Percentiles rank a stretch among this genome's conserved stretches.
Evolutionary conservation across 2,888 invertebrate species (phyloP).

Genomic region (Noctua fimbriata): DNA sequence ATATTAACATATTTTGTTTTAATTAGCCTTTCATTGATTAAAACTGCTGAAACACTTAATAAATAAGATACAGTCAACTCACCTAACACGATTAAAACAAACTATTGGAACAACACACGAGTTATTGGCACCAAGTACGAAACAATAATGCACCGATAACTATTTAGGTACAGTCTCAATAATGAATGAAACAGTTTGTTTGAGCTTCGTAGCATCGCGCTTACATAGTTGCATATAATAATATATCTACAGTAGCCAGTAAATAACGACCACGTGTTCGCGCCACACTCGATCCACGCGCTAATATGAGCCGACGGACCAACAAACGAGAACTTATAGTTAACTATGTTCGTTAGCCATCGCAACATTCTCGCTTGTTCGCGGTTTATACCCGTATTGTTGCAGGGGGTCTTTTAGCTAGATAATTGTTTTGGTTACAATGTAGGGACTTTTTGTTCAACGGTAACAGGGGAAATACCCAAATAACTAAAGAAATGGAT

Average conservation of each 20-base stretch:
- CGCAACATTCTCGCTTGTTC: not conserved
- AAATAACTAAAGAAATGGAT: not conserved
- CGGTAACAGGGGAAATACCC: not conserved
- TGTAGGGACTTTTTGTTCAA: slow-evolving; percentile 10
- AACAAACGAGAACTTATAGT: not conserved
- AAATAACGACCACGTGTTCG: slow-evolving; percentile 17
- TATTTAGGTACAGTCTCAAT: not conserved
- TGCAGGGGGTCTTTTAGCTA: slow-evolving; percentile 5
- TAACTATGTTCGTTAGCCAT: not conserved
- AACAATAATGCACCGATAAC: not conserved
- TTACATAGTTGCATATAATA: not conserved
- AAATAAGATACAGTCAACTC: slow-evolving; percentile 9
- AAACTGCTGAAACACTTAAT: not conserved
- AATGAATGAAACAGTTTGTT: not conserved
- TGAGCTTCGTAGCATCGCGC: not conserved
- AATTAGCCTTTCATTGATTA: not conserved
- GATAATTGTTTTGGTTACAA: not conserved
- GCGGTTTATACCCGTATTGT: slow-evolving; percentile 27
- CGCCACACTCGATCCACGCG: not conserved
- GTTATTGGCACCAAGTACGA: slow-evolving; percentile 10
- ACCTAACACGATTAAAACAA: slow-evolving; percentile 21
- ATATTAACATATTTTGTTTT: not conserved
- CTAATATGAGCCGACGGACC: not conserved
- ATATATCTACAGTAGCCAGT: not conserved
- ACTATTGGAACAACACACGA: not conserved